Base-by-base conservation (phyloP, 2,797 vertebrate genomes). In the Melanotaenia pygmaea region DNA sequence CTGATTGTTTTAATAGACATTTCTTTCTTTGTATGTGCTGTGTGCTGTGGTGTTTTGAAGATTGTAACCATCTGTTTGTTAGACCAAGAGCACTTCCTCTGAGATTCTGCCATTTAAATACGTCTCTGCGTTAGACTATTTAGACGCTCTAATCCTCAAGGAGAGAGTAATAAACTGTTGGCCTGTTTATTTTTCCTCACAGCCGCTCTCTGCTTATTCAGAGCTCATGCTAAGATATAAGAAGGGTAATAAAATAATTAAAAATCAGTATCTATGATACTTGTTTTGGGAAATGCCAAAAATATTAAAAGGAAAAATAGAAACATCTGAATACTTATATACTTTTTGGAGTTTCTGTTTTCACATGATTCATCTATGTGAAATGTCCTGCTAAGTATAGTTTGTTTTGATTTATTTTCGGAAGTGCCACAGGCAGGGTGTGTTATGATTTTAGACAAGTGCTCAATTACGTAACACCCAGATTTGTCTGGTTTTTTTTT, bases 21-120 rank as follows among this genome's bases (percentile, higher is more conserved):
- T 53, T 57, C 7, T 82, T 69, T 80, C 26, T 64, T 59, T 66
- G 18, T 81, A 26, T 20, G 66, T 88, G 64, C 73, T 64, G 70
- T 72, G 77, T 90, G 77, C 74, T 72, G 80, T 86, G 81, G 69
- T 64, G 77, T 80, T 77, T 77, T 63, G 56, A 82, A 72, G 58
- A 61, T 28, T 20, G 38, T 68, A 64, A 62, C 53, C 5, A 1
- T 70, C 24, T 67, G 64, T 85, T 64, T 53, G 47, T 76, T 73
- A 68, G 71, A 79, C 68, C 63, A 84, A 77, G 75, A 78, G 66
- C 71, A 68, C 62, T 47, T 88, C 40, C 47, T 73, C 57, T 77
- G 22, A 82, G 60, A 40, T 62, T 80, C 75, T 79, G 72, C 73
- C 67, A 67, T 59, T 62, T 61, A 30, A 72, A 70, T 20, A 57